Evolutionary conservation across 2,888 invertebrate species (phyloP).

Genomic region (Andrena fulva): DNA sequence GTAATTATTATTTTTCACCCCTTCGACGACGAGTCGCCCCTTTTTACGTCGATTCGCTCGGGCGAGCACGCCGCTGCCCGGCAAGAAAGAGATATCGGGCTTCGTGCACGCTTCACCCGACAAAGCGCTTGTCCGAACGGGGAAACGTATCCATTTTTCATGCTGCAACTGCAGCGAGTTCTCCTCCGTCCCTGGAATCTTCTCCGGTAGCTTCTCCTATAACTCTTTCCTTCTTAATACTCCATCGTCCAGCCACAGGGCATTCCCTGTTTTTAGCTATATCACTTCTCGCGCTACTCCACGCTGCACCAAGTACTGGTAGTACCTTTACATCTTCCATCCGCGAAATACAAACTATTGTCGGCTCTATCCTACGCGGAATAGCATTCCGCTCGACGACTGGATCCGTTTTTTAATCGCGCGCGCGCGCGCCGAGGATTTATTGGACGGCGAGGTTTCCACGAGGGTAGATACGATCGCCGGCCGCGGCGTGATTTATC

Average conservation of each 20-base stretch:
- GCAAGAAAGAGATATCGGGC: conserved; percentile 10
- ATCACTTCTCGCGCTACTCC: no score
- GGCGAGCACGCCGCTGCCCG: background rate
- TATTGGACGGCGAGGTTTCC: conserved; percentile 51
- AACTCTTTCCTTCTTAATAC: no score
- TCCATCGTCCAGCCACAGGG: no score
- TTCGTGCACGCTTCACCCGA: conserved; percentile 1
- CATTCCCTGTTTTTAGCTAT: no score
- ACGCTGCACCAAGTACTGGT: no score
- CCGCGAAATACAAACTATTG: no score
- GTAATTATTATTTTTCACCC: conserved; percentile 65
- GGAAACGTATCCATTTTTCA: conserved; percentile 32
- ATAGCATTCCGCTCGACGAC: background rate
- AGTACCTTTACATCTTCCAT: no score
- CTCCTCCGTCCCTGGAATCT: background rate
- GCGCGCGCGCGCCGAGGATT: conserved; percentile 46
- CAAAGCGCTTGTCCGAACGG: conserved; percentile 17
- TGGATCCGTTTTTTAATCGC: conserved; percentile 31
- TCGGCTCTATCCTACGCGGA: background rate
- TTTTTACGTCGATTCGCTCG: conserved; percentile 47
- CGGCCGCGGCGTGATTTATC: conserved; percentile 61
- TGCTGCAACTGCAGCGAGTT: background rate
- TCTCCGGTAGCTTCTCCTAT: background rate
- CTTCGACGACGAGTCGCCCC: conserved; percentile 28
- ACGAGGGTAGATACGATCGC: conserved; percentile 61